A percentile compares a stretch with the other conserved stretches of the same genome.
phyloP scores from a whole-genome alignment of 2,797 vertebrate genomes.

The Argya squamiceps region DNA sequence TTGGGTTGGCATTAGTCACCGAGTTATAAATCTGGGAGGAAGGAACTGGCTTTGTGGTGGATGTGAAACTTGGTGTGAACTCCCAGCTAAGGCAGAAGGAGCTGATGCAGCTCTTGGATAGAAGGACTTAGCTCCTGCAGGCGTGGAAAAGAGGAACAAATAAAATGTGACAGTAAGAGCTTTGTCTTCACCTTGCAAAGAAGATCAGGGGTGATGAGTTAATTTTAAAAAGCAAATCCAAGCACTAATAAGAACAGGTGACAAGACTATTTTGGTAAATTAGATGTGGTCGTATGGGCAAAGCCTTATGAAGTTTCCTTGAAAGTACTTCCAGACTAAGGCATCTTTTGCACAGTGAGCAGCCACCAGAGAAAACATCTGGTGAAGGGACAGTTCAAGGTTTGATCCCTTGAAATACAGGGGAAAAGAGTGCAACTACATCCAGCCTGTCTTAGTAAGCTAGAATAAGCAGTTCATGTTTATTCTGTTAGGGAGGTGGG shows the following conservation, averaged over 20 bases:
- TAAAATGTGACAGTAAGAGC: background rate
- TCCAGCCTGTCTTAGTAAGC: background rate
- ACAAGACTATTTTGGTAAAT: background rate
- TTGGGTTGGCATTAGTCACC: background rate
- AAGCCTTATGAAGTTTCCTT: background rate
- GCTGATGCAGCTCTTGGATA: background rate
- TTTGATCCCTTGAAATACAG: background rate
- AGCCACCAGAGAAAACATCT: background rate
- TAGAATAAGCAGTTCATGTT: background rate
- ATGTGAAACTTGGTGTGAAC: background rate
- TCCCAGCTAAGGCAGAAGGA: background rate
- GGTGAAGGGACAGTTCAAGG: background rate
- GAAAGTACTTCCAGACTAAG: background rate
- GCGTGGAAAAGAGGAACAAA: background rate
- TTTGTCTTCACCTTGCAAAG: background rate
- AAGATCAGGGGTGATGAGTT: background rate
- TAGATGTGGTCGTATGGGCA: background rate
- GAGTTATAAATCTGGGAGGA: background rate
- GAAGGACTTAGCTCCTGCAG: background rate
- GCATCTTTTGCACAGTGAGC: background rate
- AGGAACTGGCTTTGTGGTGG: background rate
- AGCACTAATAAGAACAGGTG: background rate
- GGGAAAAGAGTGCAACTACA: background rate
- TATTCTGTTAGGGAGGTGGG: background rate
- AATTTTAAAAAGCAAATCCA: constrained; percentile 18